Base-by-base conservation (phyloP, 2,797 vertebrate genomes). In the Champsocephalus esox region DNA sequence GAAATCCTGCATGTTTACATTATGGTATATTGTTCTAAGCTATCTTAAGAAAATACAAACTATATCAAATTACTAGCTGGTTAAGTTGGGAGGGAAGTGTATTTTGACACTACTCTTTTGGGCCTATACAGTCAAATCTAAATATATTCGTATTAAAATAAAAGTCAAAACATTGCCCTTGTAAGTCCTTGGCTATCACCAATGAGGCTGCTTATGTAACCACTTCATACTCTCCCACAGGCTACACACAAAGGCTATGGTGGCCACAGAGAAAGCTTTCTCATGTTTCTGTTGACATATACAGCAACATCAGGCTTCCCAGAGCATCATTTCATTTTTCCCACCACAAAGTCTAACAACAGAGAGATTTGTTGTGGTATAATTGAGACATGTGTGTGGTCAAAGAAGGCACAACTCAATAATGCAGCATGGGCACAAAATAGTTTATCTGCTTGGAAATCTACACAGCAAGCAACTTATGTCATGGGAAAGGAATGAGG, bases 201-300 rank as follows among this genome's bases (percentile, higher is more conserved):
- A 28, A 28, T 73, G 74, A 71, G 63, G 75, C 62, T 54, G 70
- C 69, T 92, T 87, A 85, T 21, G 13, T 77, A 86, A 90, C 72
- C 44, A 74, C 34, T 41, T 61, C 66, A 76, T 55, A 86, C 70
- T 89, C 81, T 90, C 85, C 76, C 81, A 87, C 58, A 70, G 80
- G 78, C 74, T 80, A 64, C 85, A 92, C 84, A 81, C 80, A 86
- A 79, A 69, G 70, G 8, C 63, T 21, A 49, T 72, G 45, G 38
- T 66, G 76, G 62, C 64, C 24, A 41, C 50, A 79, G 68, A 82
- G 71, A 86, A 89, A 81, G 65, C 74, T 48, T 64, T 9, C 86
- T 86, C 84, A 3, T 67, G 87, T 92, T 91, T 91, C 85, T 93
- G 80, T 92, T 90, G 83, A 91, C 80, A 89, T 28, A 85, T n/a